Percentiles rank a stretch among this genome's conserved stretches.
Conservation (phyloP, 2,797 vertebrate genomes). For the Rhadinocentrus ornatus region DNA sequence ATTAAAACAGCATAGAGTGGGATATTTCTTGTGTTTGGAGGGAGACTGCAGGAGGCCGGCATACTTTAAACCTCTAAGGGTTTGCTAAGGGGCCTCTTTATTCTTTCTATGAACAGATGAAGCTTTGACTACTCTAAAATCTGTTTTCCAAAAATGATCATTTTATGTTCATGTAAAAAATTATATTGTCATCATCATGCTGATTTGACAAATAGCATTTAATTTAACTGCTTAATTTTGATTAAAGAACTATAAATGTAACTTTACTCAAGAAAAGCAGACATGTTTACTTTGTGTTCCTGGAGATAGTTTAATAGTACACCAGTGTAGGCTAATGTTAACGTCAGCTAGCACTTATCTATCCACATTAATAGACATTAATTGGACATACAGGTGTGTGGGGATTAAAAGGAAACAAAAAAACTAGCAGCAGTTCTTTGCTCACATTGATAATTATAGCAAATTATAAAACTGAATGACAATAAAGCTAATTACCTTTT, state of each 20-base stretch:
- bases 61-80: slow-evolving; percentile 74
- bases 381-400: neutral
- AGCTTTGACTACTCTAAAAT: slow-evolving; percentile 38
- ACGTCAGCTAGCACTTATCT: neutral
- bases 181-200: neutral
- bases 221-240: neutral
- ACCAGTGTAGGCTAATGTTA: neutral
- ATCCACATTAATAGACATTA: no score
- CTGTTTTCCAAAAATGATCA: neutral
- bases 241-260: neutral
- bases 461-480: neutral
- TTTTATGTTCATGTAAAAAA: neutral
- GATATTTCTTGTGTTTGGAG: slow-evolving; percentile 62
- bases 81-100: slow-evolving; percentile 67
- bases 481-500: neutral
- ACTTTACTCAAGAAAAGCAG: neutral
- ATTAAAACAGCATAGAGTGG: slow-evolving; percentile 42
- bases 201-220: neutral
- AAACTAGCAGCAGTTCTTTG: neutral
- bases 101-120: slow-evolving; percentile 71
- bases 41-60: slow-evolving; percentile 71
- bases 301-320: neutral
- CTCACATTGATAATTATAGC: neutral
- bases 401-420: neutral
- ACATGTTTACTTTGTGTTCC: neutral